phyloP scores from a whole-genome alignment of 2,888 invertebrate genomes.

The Thelaira solivaga region DNA sequence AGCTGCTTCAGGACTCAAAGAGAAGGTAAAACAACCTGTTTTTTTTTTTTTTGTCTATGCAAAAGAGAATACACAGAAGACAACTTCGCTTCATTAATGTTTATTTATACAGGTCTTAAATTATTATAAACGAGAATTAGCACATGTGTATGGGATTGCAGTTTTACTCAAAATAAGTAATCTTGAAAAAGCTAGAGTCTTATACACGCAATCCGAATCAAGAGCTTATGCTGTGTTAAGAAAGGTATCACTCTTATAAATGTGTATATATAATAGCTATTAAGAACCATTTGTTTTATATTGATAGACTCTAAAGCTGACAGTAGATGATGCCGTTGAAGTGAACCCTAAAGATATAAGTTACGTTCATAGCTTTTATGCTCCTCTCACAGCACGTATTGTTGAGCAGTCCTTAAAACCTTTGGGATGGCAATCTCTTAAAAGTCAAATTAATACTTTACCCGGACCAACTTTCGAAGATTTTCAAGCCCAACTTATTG shows the following conservation, averaged over 20 bases:
- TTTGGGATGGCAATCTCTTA: conserved; percentile 86
- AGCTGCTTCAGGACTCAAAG: conserved; percentile 94
- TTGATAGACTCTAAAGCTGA: conserved; percentile 84
- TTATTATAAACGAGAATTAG: conserved; percentile 84
- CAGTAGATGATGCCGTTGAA: conserved; percentile 92
- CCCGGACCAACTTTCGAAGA: conserved; percentile 85
- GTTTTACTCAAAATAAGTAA: conserved; percentile 89
- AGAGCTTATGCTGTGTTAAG: conserved; percentile 86
- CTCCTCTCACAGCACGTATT: conserved; percentile 92
- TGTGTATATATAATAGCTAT: not conserved
- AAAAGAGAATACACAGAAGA: no score
- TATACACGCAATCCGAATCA: conserved; percentile 85
- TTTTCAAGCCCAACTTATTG: conserved; percentile 79
- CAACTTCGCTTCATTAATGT: no score
- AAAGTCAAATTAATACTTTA: conserved; percentile 88
- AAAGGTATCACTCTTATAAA: conserved; percentile 78
- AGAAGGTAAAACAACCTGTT: conserved; percentile 80
- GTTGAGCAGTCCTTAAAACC: conserved; percentile 88
- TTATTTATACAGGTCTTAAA: conserved; percentile 79
- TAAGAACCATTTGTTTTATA: not conserved
- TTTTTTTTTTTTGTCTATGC: no score
- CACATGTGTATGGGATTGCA: conserved; percentile 92
- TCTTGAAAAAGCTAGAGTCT: conserved; percentile 90
- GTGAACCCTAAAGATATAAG: conserved; percentile 90
- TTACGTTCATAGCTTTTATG: conserved; percentile 95